phyloP scores from a whole-genome alignment of 2,797 vertebrate species.

The Acanthornis magna region DNA sequence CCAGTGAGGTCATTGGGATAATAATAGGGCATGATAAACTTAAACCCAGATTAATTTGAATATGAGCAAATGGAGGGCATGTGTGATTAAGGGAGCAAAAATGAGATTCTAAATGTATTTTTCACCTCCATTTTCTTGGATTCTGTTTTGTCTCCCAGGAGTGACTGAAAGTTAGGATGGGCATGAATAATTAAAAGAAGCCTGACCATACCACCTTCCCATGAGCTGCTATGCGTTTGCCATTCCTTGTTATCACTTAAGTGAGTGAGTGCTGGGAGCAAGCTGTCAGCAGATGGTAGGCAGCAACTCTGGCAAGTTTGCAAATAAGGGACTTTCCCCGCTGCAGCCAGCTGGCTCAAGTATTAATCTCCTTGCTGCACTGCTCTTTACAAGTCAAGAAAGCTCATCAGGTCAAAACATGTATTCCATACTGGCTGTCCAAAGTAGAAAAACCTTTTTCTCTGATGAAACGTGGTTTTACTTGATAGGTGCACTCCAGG shows the following conservation, averaged over 20 bases:
- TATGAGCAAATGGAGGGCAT: neutral
- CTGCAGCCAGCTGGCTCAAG: neutral
- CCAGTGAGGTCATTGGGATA: neutral
- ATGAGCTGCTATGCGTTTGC: neutral
- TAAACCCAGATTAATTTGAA: neutral
- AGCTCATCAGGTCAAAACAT: constrained; percentile 9
- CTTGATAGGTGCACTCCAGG: neutral
- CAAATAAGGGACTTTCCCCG: neutral
- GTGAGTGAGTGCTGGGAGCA: neutral
- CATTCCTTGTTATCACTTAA: neutral
- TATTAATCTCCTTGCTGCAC: neutral
- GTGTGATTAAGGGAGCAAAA: neutral
- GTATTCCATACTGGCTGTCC: neutral
- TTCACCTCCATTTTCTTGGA: neutral
- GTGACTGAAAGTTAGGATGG: neutral
- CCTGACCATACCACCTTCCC: neutral
- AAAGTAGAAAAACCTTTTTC: neutral
- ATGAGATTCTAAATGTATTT: neutral
- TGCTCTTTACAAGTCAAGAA: neutral
- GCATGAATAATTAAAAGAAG: neutral
- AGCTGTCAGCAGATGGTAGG: neutral
- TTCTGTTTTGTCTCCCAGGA: neutral
- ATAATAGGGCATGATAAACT: neutral
- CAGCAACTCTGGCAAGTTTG: neutral
- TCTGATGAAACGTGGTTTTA: neutral